A percentile compares a stretch with the other conserved stretches of the same genome.
phyloP scores from a whole-genome alignment of 2,113 vertebrate species.

The Genyomyrus donnyi region DNA sequence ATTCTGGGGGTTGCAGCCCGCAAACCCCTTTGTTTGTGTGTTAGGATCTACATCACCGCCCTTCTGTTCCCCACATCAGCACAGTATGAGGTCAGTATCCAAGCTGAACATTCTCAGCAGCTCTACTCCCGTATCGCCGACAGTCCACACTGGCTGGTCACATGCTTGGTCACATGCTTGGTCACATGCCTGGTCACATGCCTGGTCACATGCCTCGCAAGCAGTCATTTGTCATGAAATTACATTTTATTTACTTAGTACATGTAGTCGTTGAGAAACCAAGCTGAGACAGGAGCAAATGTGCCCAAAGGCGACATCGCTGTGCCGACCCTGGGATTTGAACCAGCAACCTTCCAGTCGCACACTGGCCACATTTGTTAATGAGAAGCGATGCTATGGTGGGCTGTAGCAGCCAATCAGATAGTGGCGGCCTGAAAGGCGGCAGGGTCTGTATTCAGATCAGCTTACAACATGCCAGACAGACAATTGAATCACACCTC shows the following conservation, averaged over 20 bases:
- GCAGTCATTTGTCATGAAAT: neutral
- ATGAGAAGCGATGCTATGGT: neutral
- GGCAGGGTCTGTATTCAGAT: neutral
- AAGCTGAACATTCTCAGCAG: neutral
- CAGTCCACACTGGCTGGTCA: neutral
- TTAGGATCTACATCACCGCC: neutral
- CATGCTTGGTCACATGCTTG: no score
- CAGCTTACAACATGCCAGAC: neutral
- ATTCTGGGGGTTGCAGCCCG: neutral
- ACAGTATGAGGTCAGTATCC: neutral
- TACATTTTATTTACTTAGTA: neutral
- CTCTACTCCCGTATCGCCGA: neutral
- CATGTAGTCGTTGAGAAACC: neutral
- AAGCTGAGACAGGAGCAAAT: neutral
- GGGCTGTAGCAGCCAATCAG: neutral
- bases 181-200: no score
- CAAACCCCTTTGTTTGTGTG: neutral
- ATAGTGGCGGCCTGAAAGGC: neutral
- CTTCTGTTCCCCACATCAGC: neutral
- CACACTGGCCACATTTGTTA: neutral
- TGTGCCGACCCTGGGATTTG: neutral
- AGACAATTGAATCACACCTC: neutral
- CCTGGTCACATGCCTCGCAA: neutral
- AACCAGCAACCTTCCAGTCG: neutral
- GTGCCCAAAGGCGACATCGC: neutral